Evolutionary conservation across 2,797 vertebrate species (phyloP).

Genomic region (Poeciliopsis gracilis): DNA sequence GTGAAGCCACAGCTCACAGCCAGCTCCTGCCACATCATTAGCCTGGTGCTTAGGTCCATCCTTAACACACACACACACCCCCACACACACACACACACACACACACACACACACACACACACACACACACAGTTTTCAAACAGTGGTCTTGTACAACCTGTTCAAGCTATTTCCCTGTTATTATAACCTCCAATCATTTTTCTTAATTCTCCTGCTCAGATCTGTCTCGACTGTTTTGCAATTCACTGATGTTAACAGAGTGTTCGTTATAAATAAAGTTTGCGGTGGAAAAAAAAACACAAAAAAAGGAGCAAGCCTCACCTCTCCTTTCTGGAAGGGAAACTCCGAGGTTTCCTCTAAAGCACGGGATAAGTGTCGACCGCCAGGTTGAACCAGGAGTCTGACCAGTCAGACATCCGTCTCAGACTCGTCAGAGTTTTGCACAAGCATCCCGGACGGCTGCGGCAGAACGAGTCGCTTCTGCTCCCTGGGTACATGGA

Average conservation of each 20-base stretch:
- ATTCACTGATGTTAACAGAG: not conserved
- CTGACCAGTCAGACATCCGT: not conserved
- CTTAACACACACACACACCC: not conserved
- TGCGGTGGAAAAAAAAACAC: not conserved
- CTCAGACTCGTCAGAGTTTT: not conserved
- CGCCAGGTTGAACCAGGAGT: not conserved
- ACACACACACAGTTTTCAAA: too few species aligned
- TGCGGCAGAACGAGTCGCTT: not conserved
- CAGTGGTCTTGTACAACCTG: too few species aligned
- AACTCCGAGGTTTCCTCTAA: not conserved
- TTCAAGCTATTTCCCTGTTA: too few species aligned
- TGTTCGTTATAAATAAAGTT: not conserved
- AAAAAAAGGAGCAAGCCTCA: not conserved
- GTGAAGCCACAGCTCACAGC: conserved; percentile 85
- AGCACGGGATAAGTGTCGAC: not conserved
- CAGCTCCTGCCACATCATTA: conserved; percentile 86
- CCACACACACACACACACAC: too few species aligned
- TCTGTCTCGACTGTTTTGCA: not conserved
- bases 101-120: too few species aligned
- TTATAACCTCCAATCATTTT: too few species aligned
- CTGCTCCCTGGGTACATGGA: too few species aligned
- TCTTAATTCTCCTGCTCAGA: not conserved
- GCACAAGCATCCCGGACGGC: not conserved
- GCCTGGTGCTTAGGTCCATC: conserved; percentile 81
- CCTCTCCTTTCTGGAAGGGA: not conserved